A percentile compares a stretch with the other conserved stretches of the same genome.
Evolutionary conservation across 1,140 invertebrate species (phyloP).

Genomic region (Acromyrmex charruanus): DNA sequence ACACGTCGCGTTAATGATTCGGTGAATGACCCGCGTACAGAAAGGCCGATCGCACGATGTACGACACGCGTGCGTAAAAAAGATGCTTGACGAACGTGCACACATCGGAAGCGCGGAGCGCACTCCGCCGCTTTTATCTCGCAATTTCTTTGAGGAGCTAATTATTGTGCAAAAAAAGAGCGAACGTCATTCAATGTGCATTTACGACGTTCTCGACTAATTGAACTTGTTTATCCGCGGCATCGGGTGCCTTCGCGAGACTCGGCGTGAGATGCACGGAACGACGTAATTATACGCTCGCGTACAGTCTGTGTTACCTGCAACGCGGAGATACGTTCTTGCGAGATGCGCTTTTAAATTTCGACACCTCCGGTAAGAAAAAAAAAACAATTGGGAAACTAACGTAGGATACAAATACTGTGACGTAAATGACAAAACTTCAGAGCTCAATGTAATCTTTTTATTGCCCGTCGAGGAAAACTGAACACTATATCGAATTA

Average conservation of each 20-base stretch:
- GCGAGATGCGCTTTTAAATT: slow-evolving; percentile 34
- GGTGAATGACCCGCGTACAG: slow-evolving; percentile 6
- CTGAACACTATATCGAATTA: neutral
- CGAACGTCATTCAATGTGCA: slow-evolving; percentile 59
- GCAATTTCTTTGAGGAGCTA: slow-evolving; percentile 46
- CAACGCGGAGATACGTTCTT: slow-evolving; percentile 28
- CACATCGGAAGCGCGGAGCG: slow-evolving; percentile 10
- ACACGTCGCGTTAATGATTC: slow-evolving; percentile 21
- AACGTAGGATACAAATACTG: neutral
- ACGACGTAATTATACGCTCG: slow-evolving; percentile 51
- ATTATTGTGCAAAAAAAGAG: slow-evolving; percentile 60
- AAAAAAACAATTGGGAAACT: slow-evolving; percentile 4
- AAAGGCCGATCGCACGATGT: neutral
- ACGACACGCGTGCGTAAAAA: neutral
- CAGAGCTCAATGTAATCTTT: neutral
- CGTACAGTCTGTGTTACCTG: slow-evolving; percentile 32
- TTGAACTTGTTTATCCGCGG: slow-evolving; percentile 59
- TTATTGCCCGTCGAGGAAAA: too few species aligned
- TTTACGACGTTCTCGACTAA: slow-evolving; percentile 53
- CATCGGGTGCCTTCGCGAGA: slow-evolving; percentile 38
- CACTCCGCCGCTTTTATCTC: slow-evolving; percentile 17
- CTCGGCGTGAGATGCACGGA: slow-evolving; percentile 42
- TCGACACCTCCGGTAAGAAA: slow-evolving; percentile 24
- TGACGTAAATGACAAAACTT: neutral
- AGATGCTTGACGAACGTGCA: slow-evolving; percentile 8